phyloP scores from a whole-genome alignment of 2,113 vertebrate species.

The Scophthalmus maximus region DNA sequence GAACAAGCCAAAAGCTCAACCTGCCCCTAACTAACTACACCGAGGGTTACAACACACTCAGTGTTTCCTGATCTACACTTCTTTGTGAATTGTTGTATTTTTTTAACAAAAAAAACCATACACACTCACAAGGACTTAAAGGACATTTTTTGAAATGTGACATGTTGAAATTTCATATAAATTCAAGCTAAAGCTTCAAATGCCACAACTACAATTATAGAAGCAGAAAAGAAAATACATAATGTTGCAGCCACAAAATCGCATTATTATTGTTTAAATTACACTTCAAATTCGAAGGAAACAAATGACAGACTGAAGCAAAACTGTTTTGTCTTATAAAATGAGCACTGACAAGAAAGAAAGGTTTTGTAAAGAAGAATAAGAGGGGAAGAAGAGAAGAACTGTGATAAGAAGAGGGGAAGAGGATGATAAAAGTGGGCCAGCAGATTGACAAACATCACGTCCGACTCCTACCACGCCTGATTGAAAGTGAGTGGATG shows the following conservation, averaged over 20 bases:
- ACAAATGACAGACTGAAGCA: not conserved
- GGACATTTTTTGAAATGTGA: no score
- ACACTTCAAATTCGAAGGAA: not conserved
- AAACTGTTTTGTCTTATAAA: not conserved
- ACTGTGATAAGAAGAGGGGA: no score
- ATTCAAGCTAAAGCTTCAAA: no score
- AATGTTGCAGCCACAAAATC: not conserved
- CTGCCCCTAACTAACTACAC: no score
- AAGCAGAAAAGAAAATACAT: no score
- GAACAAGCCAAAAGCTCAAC: not conserved
- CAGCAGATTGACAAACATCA: not conserved
- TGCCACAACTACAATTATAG: no score
- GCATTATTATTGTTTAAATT: not conserved
- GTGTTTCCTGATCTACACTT: not conserved
- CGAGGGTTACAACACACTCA: no score
- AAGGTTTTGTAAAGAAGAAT: not conserved
- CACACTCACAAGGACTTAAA: no score
- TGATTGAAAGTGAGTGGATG: not conserved
- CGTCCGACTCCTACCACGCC: constrained; percentile 2
- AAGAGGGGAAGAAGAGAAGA: not conserved
- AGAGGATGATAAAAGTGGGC: not conserved
- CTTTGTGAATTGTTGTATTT: no score
- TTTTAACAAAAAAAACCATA: no score
- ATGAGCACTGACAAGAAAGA: not conserved
- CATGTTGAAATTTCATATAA: no score